phyloP scores from a whole-genome alignment of 2,113 vertebrate genomes.

The Salvelinus alpinus region DNA sequence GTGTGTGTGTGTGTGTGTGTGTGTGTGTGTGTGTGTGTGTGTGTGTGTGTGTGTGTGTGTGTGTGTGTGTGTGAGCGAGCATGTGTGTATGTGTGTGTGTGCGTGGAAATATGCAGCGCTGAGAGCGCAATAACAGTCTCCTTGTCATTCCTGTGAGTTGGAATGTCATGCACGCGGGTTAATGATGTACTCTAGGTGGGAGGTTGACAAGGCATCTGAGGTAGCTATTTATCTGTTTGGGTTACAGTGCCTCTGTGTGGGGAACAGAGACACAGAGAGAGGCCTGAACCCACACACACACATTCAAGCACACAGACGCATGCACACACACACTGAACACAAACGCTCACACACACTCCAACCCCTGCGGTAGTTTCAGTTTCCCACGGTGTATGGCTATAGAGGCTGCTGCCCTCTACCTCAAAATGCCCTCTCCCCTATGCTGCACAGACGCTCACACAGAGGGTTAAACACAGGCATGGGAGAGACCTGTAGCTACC shows the following conservation, averaged over 20 bases:
- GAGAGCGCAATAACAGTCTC: conserved; percentile 75
- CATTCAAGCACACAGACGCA: conserved; percentile 10
- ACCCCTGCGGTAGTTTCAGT: conserved; percentile 32
- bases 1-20: conserved; percentile 31
- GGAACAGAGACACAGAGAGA: conserved; percentile 47
- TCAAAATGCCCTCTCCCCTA: not conserved
- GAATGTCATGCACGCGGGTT: conserved; percentile 74
- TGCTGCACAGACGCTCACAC: not conserved
- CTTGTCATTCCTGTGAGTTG: conserved; percentile 73
- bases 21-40: conserved; percentile 32
- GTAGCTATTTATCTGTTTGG: conserved; percentile 74
- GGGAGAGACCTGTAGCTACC: not conserved
- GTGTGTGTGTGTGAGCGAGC: too few species aligned
- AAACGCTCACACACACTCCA: not conserved
- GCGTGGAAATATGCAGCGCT: conserved; percentile 18
- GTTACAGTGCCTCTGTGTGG: conserved; percentile 57
- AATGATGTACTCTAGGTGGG: conserved; percentile 60
- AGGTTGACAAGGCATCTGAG: conserved; percentile 58
- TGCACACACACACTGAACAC: conserved; percentile 2
- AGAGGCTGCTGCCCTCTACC: not conserved
- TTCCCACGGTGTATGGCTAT: conserved; percentile 45
- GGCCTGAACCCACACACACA: conserved; percentile 33
- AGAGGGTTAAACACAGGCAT: not conserved
- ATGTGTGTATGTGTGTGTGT: conserved; percentile 28
- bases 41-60: conserved; percentile 23